A percentile compares a stretch with the other conserved stretches of the same genome.
phyloP scores from a whole-genome alignment of 2,888 invertebrate species.

The Pemphredon lugubris region DNA sequence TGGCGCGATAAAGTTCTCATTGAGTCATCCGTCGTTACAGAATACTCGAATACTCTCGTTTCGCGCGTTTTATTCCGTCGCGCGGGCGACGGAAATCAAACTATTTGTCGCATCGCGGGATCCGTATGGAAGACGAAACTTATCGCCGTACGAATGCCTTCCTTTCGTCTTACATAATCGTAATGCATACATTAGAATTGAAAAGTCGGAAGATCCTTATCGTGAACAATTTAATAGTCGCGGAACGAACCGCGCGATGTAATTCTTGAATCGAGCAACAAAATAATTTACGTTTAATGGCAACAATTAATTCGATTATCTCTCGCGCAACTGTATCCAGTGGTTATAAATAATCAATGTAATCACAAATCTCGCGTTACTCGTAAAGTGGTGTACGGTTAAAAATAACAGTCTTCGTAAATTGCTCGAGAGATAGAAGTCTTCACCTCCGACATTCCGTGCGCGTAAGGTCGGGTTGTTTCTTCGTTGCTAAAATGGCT shows the following conservation, averaged over 20 bases:
- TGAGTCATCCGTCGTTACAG: conserved; percentile 59
- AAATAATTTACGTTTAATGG: too few relatives aligned
- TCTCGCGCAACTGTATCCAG: too few relatives aligned
- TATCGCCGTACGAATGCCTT: conserved; percentile 3
- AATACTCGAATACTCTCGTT: conserved; percentile 65
- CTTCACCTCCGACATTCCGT: conserved; percentile 18
- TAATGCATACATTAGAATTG: background rate
- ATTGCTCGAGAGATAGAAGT: too few relatives aligned
- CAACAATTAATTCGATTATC: too few relatives aligned
- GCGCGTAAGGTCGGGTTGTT: background rate
- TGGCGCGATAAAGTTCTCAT: conserved; percentile 73
- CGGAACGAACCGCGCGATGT: too few relatives aligned
- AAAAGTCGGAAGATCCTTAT: too few relatives aligned
- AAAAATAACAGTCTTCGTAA: too few relatives aligned
- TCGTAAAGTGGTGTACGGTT: too few relatives aligned
- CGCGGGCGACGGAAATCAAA: conserved; percentile 56
- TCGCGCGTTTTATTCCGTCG: conserved; percentile 66
- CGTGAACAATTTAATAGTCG: too few relatives aligned
- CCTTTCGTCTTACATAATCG: background rate
- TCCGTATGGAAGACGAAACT: conserved; percentile 11
- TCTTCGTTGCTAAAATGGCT: conserved; percentile 69
- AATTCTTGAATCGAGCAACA: too few relatives aligned
- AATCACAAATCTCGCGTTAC: too few relatives aligned
- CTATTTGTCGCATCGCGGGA: conserved; percentile 50
- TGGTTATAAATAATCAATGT: too few relatives aligned